Base-by-base conservation (phyloP, 2,888 invertebrate genomes). In the Zonitis immaculata region DNA sequence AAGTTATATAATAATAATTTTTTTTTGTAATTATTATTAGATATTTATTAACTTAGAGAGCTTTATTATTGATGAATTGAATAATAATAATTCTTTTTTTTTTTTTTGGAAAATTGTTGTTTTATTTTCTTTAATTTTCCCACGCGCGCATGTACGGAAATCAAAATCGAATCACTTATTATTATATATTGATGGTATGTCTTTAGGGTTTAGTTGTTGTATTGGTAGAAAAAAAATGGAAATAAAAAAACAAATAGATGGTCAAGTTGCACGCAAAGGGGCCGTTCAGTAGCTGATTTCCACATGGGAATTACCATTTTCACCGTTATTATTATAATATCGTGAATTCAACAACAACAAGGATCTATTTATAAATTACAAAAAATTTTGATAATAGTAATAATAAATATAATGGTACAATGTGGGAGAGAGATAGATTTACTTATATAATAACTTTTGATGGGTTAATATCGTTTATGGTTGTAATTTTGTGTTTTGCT, bases 21-120 rank as follows among this genome's bases (percentile, higher is more conserved):
- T 16, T 35, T 16, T 16, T 16, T 16, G 6, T 39, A 5, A 6
- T 5, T 5, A 11, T 3, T 39, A 18, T 20, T 20, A 39, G 11
- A 49, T 56, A 56, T 56, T 56, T 56, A 56, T 56, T 56, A 56
- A 56, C 52, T 46, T 20, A 32, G 49, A 54, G 50, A 55, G 55
- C 55, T 55, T 55, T 51, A 55, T 35, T n/a, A n/a, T 18, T 52
- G 39, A 45, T 45, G 39, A 30, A 53, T 49, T 49, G 47, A 54
- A 4, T 22, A 50, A n/a, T n/a, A n/a, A n/a, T n/a, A 26, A 16
- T 42, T 27, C 27, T 46, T 35, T 51, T 30, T 47, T 30, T 39
- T 50, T 50, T 30, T n/a, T n/a, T n/a, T n/a, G n/a, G 11, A 5
- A 28, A n/a, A 18, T 45, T 16, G 12, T 42, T 6, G 18, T 42